Evolutionary conservation across 2,888 invertebrate genomes (phyloP).

Genomic region (Gandaritis pyraliata): DNA sequence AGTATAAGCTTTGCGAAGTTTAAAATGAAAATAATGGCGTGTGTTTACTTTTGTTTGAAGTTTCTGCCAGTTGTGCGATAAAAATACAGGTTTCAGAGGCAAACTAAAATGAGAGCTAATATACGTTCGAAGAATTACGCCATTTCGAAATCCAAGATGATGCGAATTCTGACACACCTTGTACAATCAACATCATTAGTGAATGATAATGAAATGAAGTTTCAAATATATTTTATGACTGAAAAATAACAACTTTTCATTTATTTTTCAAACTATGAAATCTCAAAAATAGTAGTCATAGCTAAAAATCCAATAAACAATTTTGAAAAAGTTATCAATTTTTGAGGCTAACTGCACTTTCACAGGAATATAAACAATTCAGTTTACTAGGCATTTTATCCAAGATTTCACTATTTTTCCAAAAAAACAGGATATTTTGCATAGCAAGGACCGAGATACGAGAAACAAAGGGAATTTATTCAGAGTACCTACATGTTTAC

Average conservation of each 20-base stretch:
- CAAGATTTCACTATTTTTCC: slow-evolving; percentile 15
- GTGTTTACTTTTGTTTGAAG: slow-evolving; percentile 18
- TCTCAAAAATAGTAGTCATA: too few species aligned
- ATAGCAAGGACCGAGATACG: slow-evolving; percentile 13
- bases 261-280: too few species aligned
- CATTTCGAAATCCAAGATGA: too few species aligned
- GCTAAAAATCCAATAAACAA: too few species aligned
- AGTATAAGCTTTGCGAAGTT: slow-evolving; percentile 29
- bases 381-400: slow-evolving; percentile 8
- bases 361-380: slow-evolving; percentile 1
- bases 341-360: not conserved
- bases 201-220: too few species aligned
- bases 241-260: too few species aligned
- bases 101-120: not conserved
- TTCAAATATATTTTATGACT: too few species aligned
- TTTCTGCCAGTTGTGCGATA: not conserved
- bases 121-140: too few species aligned
- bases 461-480: slow-evolving; percentile 30
- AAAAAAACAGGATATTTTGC: slow-evolving; percentile 12
- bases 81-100: not conserved
- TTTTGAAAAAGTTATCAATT: too few species aligned
- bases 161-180: too few species aligned
- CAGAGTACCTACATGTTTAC: slow-evolving; percentile 32
- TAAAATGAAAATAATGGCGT: slow-evolving; percentile 20
- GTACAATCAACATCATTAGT: too few species aligned